These are phyloP conservation scores for Sus cebifrons DNA, from an alignment of 2,797 vertebrate genomes.

Conservation along the genomic window DNA sequence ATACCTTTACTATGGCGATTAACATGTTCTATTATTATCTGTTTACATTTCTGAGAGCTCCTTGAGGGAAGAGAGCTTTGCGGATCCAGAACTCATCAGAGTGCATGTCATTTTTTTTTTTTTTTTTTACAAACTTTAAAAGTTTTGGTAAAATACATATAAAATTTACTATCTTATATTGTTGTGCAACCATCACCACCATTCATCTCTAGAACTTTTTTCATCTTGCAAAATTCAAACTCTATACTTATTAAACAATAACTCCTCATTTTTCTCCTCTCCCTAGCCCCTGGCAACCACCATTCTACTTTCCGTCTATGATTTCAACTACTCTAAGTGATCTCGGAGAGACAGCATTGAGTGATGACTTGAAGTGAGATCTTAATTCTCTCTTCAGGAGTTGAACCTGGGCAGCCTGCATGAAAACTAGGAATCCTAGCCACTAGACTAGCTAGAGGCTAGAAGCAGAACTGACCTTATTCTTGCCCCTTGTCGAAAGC, in stretches of 20 bases:
- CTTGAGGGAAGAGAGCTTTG: slow-evolving; percentile 11
- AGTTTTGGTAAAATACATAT: slow-evolving; percentile 35
- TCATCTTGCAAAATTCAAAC: background rate
- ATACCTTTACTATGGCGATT: slow-evolving; percentile 1
- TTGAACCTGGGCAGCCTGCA: too few relatives aligned
- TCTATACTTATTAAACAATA: background rate
- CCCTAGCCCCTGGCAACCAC: background rate
- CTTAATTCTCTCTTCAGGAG: too few relatives aligned
- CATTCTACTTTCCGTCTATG: slow-evolving; percentile 1
- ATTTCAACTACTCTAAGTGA: background rate
- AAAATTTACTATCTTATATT: background rate
- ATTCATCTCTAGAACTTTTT: background rate
- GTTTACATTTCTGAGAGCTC: slow-evolving; percentile 38
- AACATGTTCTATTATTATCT: slow-evolving; percentile 36
- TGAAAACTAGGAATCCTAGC: too few relatives aligned
- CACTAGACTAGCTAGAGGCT: too few relatives aligned
- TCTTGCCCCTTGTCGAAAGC: too few relatives aligned
- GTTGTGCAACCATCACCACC: too few relatives aligned
- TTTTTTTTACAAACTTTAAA: background rate
- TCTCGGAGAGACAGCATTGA: background rate
- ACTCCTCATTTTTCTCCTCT: background rate
- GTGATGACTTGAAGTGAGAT: too few relatives aligned
- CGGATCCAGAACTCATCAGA: slow-evolving; percentile 42
- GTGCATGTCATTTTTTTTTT: background rate
- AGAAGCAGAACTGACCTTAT: too few relatives aligned